Evolutionary conservation across 2,113 vertebrate species (phyloP), one percentile per base, ranked within the genome.

Genomic region (Lipophrys pholis): DNA sequence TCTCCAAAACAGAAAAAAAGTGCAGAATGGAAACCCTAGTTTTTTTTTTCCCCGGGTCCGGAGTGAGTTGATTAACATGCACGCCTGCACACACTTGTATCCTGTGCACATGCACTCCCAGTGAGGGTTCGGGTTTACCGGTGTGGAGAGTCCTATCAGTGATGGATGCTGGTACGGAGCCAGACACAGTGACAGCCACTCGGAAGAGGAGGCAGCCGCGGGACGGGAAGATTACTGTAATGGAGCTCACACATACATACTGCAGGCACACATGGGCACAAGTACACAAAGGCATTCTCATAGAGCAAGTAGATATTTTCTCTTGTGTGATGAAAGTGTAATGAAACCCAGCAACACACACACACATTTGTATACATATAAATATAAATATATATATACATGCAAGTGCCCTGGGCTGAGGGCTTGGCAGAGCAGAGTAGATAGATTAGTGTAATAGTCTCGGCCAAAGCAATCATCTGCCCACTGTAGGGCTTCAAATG

Each of bases 391-490:
- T 52, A 57, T 63, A 64, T 30, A 30, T 30, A 30, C 71, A 76
- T 57, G 59, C 53, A 57, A 11, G 50, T 67, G 78, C 80, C 76
- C 81, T 78, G 76, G 82, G 87, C 87, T 80, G 70, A 85, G 82
- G 86, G 78, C 80, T 91, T 92, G 89, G 88, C 89, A 88, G 64
- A 78, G 65, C 75, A 67, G 49, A 84, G 80, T 77, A 84, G 85
- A 89, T 90, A 87, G 90, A 91, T 90, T 90, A 89, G 87, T 90
- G 89, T 87, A 89, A 92, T 90, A 80, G 89, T 86, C 80, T 84
- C 69, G n/a, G 87, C 90, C 88, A 87, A 88, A 82, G 84, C 86
- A 90, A 87, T 90, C 90, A 90, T 91, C 87, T 83, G 83, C 87
- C 86, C 86, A 89, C 88, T 86, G 89, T 81, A 81, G 91, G 87